Conservation (phyloP, 2,113 vertebrate genomes). For the Corythornis cristatus region DNA sequence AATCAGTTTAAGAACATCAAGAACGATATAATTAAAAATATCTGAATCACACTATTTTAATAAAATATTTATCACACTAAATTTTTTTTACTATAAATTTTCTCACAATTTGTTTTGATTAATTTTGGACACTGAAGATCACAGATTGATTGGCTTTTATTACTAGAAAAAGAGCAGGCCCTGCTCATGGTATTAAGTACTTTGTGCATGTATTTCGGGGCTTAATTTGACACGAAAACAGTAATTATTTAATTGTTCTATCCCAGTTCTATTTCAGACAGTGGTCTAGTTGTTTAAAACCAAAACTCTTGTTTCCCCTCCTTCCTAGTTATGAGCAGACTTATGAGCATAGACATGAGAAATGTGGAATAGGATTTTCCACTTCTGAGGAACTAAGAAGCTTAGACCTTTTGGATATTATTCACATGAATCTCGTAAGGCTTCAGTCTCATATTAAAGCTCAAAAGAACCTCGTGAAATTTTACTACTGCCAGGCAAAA, state of each 20-base stretch:
- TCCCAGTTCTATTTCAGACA: background rate
- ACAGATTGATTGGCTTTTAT: background rate
- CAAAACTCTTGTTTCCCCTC: background rate
- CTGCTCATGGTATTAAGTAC: background rate
- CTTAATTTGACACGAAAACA: background rate
- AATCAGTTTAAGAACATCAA: background rate
- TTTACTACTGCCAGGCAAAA: background rate
- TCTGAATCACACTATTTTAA: background rate
- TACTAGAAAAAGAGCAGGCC: background rate
- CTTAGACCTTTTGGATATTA: background rate
- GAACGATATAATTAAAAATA: background rate
- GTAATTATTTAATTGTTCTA: background rate
- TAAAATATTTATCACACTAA: background rate
- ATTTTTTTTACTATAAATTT: background rate
- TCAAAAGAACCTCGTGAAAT: background rate
- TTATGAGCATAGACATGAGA: background rate
- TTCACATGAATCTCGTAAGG: background rate
- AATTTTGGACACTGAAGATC: background rate
- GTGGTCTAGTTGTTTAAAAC: background rate
- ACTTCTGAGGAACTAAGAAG: background rate
- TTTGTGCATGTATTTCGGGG: background rate
- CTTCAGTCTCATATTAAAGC: background rate
- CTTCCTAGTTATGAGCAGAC: background rate
- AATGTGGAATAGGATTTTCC: constrained; percentile 16
- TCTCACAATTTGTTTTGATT: background rate